Evolutionary conservation across 2,888 invertebrate species (phyloP).

Genomic region (Limnephilus auricula): DNA sequence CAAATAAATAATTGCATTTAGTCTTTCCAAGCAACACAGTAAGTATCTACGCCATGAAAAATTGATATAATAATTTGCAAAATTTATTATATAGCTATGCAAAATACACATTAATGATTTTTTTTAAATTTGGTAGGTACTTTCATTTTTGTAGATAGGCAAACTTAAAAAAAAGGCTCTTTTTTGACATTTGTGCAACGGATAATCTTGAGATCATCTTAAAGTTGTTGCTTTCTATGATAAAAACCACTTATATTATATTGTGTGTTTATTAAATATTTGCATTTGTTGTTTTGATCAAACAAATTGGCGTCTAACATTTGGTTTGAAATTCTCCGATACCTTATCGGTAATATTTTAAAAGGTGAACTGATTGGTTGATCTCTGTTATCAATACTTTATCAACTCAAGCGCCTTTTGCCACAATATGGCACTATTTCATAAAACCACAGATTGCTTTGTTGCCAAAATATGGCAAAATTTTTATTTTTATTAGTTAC

Average conservation of each 20-base stretch:
- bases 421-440: too few species aligned
- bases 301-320: not conserved
- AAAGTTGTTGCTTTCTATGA: not conserved
- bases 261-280: not conserved
- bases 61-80: not conserved
- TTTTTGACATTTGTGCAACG: too few species aligned
- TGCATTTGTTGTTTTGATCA: conserved; percentile 6
- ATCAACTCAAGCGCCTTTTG: too few species aligned
- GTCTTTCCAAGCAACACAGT: not conserved
- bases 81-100: not conserved
- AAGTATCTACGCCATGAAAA: not conserved
- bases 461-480: too few species aligned
- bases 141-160: too few species aligned
- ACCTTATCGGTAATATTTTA: not conserved
- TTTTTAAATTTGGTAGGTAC: too few species aligned
- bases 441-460: too few species aligned
- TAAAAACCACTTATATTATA: not conserved
- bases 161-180: too few species aligned
- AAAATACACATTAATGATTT: not conserved
- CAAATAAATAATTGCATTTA: conserved; percentile 12
- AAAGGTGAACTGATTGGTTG: not conserved
- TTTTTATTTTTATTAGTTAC: too few species aligned
- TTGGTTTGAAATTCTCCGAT: not conserved
- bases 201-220: too few species aligned
- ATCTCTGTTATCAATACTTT: not conserved